A percentile compares a stretch with the other conserved stretches of the same genome.
phyloP scores from a whole-genome alignment of 2,113 vertebrate genomes.

The Caracal caracal region DNA sequence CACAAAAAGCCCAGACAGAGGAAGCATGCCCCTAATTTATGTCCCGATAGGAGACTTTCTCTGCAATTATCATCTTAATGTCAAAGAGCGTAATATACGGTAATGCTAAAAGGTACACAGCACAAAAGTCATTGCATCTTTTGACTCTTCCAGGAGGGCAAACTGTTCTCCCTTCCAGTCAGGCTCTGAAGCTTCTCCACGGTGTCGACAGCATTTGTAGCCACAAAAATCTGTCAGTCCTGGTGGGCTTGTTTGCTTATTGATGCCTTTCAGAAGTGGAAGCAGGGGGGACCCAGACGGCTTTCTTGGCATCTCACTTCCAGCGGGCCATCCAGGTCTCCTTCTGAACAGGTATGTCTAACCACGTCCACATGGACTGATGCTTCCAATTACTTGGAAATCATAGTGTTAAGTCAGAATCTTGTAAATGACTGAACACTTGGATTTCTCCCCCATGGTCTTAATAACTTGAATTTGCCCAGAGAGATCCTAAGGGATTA shows the following conservation, averaged over 20 bases:
- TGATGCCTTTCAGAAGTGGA: not conserved
- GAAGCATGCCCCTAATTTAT: slow-evolving; percentile 73
- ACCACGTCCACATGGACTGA: not conserved
- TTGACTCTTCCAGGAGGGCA: slow-evolving; percentile 44
- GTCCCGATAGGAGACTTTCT: slow-evolving; percentile 56
- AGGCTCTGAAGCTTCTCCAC: not conserved
- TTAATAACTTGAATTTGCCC: slow-evolving; percentile 6
- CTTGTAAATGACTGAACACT: not conserved
- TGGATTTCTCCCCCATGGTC: not conserved
- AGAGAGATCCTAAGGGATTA: slow-evolving; percentile 3
- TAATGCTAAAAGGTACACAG: slow-evolving; percentile 62
- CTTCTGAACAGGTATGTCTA: not conserved
- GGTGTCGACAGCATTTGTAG: not conserved
- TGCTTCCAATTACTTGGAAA: slow-evolving; percentile 21
- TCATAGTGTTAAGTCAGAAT: not conserved
- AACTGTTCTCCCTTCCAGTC: slow-evolving; percentile 1
- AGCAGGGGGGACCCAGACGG: not conserved
- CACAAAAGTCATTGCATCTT: slow-evolving; percentile 67
- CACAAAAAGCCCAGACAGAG: slow-evolving; percentile 74
- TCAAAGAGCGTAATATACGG: slow-evolving; percentile 72
- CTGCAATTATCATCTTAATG: slow-evolving; percentile 76
- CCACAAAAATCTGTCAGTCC: not conserved
- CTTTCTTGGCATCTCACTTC: not conserved
- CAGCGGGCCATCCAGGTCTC: not conserved
- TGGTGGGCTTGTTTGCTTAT: not conserved